These are phyloP conservation scores for Petrocephalus sullivani DNA, from an alignment of 2,797 vertebrate species.

Conservation along the genomic window DNA sequence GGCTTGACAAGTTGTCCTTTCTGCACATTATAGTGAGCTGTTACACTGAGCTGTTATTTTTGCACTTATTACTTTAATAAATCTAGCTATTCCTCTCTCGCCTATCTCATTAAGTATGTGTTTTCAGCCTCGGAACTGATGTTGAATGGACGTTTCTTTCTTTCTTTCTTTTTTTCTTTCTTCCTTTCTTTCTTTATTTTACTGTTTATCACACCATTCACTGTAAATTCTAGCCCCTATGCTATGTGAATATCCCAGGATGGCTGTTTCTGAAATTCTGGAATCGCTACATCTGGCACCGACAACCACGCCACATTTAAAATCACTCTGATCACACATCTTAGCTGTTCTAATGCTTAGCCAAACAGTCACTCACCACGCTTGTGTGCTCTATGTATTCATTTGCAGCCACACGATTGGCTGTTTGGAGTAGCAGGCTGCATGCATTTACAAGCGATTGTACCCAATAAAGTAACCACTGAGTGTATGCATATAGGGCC, in stretches of 20 bases:
- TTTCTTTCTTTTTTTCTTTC: not conserved
- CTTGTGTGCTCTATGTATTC: not conserved
- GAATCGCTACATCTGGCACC: not conserved
- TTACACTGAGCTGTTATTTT: not conserved
- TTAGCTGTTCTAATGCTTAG: not conserved
- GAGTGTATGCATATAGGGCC: not conserved
- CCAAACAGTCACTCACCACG: not conserved
- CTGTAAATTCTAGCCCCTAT: not conserved
- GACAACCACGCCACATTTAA: not conserved
- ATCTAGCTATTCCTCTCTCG: not conserved
- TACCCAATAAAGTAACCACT: not conserved
- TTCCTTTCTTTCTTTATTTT: not conserved
- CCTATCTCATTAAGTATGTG: not conserved
- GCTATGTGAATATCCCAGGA: not conserved
- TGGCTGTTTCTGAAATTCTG: not conserved
- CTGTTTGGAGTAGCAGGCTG: not conserved
- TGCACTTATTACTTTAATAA: not conserved
- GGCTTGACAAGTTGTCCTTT: not conserved
- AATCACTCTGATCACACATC: not conserved
- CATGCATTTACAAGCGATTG: not conserved
- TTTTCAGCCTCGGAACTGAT: not conserved
- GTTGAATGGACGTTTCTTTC: not conserved
- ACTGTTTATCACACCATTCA: not conserved
- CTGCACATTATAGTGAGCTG: not conserved
- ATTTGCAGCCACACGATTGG: not conserved